A percentile compares a stretch with the other conserved stretches of the same genome.
Conservation (phyloP, 1,140 invertebrate species). For the Psix sp. region DNA sequence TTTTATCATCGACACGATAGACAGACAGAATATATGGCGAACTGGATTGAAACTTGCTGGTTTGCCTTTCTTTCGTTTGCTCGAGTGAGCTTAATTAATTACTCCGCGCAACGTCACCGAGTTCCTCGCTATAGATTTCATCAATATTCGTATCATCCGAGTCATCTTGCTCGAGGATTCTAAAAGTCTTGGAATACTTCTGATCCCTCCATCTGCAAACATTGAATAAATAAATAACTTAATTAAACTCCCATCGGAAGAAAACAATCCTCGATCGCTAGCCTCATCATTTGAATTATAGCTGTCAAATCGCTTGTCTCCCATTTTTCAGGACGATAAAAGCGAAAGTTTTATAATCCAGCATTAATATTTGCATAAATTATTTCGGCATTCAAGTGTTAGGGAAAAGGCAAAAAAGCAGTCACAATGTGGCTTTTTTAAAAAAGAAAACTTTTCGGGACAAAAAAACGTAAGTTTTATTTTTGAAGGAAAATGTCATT, state of each 20-base stretch:
- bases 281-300: background rate
- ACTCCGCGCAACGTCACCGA: slow-evolving; percentile 36
- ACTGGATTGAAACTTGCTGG: slow-evolving; percentile 49
- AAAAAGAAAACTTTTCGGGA: too few relatives aligned
- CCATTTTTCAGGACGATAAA: too few relatives aligned
- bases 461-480: too few relatives aligned
- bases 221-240: slow-evolving; percentile 23
- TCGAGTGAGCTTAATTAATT: slow-evolving; percentile 62
- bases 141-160: slow-evolving; percentile 37
- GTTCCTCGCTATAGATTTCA: slow-evolving; percentile 44
- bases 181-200: slow-evolving; percentile 22
- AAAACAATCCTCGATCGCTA: background rate
- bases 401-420: too few relatives aligned
- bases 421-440: too few relatives aligned
- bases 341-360: too few relatives aligned
- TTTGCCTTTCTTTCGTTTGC: slow-evolving; percentile 55
- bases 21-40: slow-evolving; percentile 27
- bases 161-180: slow-evolving; percentile 34
- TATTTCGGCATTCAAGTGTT: slow-evolving; percentile 15
- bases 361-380: slow-evolving; percentile 11
- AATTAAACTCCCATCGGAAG: slow-evolving; percentile 4
- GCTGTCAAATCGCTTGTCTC: background rate
- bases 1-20: slow-evolving; percentile 35
- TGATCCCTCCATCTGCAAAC: slow-evolving; percentile 4
- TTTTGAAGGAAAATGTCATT: too few relatives aligned